Base-by-base conservation (phyloP, 2,113 vertebrate species). In the Hystrix cristata region DNA sequence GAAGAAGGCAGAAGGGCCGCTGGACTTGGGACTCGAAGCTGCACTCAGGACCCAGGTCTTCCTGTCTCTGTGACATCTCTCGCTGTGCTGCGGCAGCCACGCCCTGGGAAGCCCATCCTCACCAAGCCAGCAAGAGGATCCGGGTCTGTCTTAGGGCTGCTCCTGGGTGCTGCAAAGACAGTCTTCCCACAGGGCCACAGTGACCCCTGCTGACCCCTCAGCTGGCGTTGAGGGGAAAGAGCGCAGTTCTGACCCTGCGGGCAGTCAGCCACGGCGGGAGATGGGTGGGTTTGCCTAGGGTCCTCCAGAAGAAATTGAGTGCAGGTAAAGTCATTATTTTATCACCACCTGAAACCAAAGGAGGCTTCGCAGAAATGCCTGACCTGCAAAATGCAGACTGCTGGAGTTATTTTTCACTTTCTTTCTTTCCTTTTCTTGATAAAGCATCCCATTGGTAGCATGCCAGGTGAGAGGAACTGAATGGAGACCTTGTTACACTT, bases 171-270 rank as follows among this genome's bases (percentile, higher is more conserved):
- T n/a, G 67, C 67, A 65, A 29, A 31, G 43, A 10, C 3, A 7
- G 95, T 95, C 92, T 97, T 97, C 92, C 95, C 5, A 18, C 87
- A 93, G 98, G 95, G 94, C 96, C 97, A 96, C 96, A 91, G 98
- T 94, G 97, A 98, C 97, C 97, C 98, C 97, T 97, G 93, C 98
- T 97, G 97, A 98, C 97, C 92, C 97, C 95, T 98, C 94, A 93
- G 6, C 10, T 84, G 96, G 94, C 97, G 97, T 79, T 95, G 96
- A 98, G 95, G 38, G 1, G 96, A 96, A 67, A 13, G n/a, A 82
- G 92, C 90, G 71, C 85, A n/a, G 3, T 34, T 95, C 59, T 0
- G 71, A 34, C 29, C 51, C 59, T 3, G 95, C 62, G 79, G 55
- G 65, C 92, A 95, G 67, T 91, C 67, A 1, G 38, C 96, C 88